phyloP scores from a whole-genome alignment of 2,797 vertebrate species.

The Danio jaintianensis region DNA sequence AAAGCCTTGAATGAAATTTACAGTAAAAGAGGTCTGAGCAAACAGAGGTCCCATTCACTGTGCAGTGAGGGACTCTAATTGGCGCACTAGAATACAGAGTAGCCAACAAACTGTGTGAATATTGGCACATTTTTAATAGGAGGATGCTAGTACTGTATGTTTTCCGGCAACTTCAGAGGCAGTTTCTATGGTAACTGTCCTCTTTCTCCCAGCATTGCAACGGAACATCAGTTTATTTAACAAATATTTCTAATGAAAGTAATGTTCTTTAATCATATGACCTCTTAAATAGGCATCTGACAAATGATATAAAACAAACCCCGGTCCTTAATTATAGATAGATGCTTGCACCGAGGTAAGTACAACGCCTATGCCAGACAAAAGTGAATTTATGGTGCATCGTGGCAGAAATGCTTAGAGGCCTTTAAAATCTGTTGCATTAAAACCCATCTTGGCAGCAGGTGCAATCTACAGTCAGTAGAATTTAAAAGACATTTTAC shows the following conservation, averaged over 20 bases:
- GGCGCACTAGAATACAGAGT: slow-evolving; percentile 72
- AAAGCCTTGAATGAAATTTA: slow-evolving; percentile 19
- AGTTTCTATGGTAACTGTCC: slow-evolving; percentile 81
- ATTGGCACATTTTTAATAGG: slow-evolving; percentile 78
- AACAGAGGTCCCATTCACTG: slow-evolving; percentile 67
- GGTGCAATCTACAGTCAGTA: slow-evolving; percentile 61
- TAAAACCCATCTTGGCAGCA: slow-evolving; percentile 68
- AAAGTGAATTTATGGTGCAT: slow-evolving; percentile 63
- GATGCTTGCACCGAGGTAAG: slow-evolving; percentile 67
- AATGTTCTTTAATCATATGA: slow-evolving; percentile 56
- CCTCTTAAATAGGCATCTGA: slow-evolving; percentile 53
- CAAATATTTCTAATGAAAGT: slow-evolving; percentile 64
- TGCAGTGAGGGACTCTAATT: slow-evolving; percentile 64
- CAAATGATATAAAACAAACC: slow-evolving; percentile 59
- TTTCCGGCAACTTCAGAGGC: slow-evolving; percentile 76
- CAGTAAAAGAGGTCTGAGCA: background rate
- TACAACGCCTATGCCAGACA: slow-evolving; percentile 57
- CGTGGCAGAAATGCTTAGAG: slow-evolving; percentile 67
- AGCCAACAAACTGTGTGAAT: slow-evolving; percentile 76
- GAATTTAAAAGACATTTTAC: slow-evolving; percentile 68
- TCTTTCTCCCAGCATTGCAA: slow-evolving; percentile 64
- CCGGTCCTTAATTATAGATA: slow-evolving; percentile 62
- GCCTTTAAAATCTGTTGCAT: slow-evolving; percentile 70
- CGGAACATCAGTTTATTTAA: slow-evolving; percentile 70
- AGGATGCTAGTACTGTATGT: slow-evolving; percentile 69